Conservation (phyloP, 2,113 vertebrate species). For the Alces alces region DNA sequence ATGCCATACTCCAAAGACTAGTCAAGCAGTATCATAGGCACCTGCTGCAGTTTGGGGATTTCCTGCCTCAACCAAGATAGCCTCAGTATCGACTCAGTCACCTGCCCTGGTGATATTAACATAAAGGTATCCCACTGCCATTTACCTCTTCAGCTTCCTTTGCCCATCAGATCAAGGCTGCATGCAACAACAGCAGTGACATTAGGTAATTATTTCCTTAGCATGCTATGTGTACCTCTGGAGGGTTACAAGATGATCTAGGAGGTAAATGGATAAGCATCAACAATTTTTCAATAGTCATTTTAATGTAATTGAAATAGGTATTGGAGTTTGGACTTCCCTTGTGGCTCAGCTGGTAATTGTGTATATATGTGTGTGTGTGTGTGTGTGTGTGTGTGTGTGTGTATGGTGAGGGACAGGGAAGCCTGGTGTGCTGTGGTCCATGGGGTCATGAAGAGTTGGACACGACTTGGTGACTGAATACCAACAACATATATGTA, state of each 20-base stretch:
- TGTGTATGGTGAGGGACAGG: neutral
- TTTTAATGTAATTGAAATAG: neutral
- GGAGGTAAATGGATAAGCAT: neutral
- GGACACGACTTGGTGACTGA: neutral
- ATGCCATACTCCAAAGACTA: neutral
- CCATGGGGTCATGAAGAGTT: neutral
- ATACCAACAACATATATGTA: neutral
- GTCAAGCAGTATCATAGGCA: neutral
- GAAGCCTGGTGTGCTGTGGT: neutral
- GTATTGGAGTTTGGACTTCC: neutral
- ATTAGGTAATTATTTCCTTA: conserved; percentile 36
- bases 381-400: neutral
- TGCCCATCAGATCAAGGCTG: neutral
- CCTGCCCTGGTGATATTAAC: neutral
- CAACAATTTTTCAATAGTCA: neutral
- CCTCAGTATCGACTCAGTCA: neutral
- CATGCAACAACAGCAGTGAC: neutral
- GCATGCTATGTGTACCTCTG: neutral
- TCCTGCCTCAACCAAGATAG: neutral
- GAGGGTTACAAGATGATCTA: neutral
- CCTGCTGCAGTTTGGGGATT: neutral
- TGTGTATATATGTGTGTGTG: neutral
- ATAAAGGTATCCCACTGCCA: neutral
- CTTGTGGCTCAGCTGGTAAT: neutral
- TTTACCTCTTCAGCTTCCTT: neutral